Conservation (phyloP, 2,113 vertebrate genomes). For the Gymnogyps californianus region DNA sequence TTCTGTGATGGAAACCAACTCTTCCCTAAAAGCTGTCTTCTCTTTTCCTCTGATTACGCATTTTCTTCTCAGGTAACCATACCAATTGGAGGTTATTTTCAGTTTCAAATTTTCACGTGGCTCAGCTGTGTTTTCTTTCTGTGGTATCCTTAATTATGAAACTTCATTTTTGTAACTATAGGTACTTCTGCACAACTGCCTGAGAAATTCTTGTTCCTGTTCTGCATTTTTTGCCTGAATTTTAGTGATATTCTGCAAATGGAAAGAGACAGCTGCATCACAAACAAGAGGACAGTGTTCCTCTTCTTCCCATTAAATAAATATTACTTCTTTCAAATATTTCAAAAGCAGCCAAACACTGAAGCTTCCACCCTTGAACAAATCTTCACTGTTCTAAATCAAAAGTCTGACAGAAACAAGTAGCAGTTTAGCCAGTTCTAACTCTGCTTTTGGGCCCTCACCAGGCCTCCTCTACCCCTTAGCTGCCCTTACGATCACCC, state of each 20-base stretch:
- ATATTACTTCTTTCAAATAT: neutral
- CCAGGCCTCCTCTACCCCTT: neutral
- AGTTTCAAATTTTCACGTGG: neutral
- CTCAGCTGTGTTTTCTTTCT: neutral
- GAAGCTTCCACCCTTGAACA: neutral
- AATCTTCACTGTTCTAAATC: neutral
- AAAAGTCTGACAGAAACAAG: neutral
- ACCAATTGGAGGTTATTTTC: neutral
- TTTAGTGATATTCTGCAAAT: neutral
- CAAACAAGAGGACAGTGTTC: neutral
- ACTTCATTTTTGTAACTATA: neutral
- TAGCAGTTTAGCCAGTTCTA: neutral
- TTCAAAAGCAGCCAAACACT: neutral
- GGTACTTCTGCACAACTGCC: neutral
- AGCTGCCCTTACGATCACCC: neutral
- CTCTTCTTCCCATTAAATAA: neutral
- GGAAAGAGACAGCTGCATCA: neutral
- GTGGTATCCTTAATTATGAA: neutral
- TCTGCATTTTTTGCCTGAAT: neutral
- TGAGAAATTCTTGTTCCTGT: neutral
- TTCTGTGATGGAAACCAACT: neutral
- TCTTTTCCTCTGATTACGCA: neutral
- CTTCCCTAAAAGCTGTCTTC: neutral
- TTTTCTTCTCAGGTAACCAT: neutral
- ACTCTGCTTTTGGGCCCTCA: neutral